These are phyloP conservation scores for Emydura subglobosa DNA, from an alignment of 2,113 vertebrate species.

Conservation along the genomic window DNA sequence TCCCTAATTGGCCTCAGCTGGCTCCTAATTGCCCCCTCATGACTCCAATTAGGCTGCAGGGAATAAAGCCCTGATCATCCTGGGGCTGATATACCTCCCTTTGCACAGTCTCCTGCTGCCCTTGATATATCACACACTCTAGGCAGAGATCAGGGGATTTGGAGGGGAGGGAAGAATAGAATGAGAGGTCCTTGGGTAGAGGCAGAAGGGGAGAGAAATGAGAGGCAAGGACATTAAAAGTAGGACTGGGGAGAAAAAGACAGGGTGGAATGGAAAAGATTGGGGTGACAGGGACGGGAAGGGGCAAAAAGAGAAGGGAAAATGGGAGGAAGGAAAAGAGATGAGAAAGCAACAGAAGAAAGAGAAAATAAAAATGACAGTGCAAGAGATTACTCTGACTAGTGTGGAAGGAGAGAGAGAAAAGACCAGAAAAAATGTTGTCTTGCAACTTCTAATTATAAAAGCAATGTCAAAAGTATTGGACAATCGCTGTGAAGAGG, in stretches of 20 bases:
- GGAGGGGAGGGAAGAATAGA: neutral
- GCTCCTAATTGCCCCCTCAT: too few relatives aligned
- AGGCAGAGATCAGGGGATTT: neutral
- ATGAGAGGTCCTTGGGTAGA: neutral
- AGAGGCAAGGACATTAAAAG: neutral
- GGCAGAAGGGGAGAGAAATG: neutral
- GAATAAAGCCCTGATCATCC: too few relatives aligned
- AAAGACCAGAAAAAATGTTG: too few relatives aligned
- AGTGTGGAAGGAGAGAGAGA: neutral
- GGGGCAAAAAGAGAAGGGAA: neutral
- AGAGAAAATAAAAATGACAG: neutral
- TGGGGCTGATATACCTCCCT: too few relatives aligned
- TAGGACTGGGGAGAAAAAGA: neutral
- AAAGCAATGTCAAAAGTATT: too few relatives aligned
- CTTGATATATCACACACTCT: too few relatives aligned
- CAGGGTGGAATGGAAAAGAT: neutral
- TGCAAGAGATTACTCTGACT: neutral
- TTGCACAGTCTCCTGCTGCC: too few relatives aligned
- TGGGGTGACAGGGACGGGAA: neutral
- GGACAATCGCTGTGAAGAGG: too few relatives aligned
- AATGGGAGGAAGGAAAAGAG: neutral
- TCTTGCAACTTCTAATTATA: too few relatives aligned
- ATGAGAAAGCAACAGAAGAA: neutral
- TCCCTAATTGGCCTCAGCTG: too few relatives aligned
- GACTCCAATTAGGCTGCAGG: too few relatives aligned